A percentile compares a stretch with the other conserved stretches of the same genome.
Evolutionary conservation across 2,113 vertebrate genomes (phyloP).

Genomic region (Myotis davidii): DNA sequence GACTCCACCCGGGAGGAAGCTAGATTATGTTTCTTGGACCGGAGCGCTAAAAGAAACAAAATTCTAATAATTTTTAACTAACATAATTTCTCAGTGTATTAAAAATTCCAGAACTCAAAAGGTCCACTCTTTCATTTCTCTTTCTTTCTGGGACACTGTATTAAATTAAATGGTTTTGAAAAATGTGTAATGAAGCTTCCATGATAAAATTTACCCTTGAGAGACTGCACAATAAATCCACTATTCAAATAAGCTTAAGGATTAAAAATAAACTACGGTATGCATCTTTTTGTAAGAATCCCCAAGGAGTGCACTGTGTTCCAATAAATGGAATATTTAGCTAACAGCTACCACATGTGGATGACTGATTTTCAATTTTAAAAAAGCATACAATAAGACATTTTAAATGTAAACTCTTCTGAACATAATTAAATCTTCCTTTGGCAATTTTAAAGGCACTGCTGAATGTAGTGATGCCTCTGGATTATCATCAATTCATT

Average conservation of each 20-base stretch:
- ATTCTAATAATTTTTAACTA: not conserved
- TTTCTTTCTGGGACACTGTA: slow-evolving; percentile 70
- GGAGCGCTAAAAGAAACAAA: not conserved
- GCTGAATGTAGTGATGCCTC: not conserved
- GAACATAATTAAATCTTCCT: not conserved
- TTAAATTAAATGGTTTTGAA: slow-evolving; percentile 79
- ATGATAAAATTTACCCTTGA: slow-evolving; percentile 76
- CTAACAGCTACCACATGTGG: not conserved
- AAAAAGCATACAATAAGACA: not conserved
- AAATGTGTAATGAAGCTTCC: slow-evolving; percentile 75
- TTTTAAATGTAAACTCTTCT: not conserved
- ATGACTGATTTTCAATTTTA: not conserved
- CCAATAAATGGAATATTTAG: not conserved
- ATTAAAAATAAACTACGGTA: not conserved
- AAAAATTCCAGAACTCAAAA: slow-evolving; percentile 47
- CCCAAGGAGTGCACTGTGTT: not conserved
- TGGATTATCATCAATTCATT: not conserved
- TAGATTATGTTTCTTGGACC: not conserved
- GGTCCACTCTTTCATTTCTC: not conserved
- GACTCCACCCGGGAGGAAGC: not conserved
- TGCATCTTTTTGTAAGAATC: not conserved
- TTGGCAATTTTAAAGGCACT: not conserved
- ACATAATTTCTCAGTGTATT: not conserved
- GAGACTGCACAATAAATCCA: slow-evolving; percentile 64
- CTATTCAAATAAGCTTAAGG: slow-evolving; percentile 54